A percentile compares a stretch with the other conserved stretches of the same genome.
Conservation (phyloP, 2,113 vertebrate species). For the Microtus ochrogaster region DNA sequence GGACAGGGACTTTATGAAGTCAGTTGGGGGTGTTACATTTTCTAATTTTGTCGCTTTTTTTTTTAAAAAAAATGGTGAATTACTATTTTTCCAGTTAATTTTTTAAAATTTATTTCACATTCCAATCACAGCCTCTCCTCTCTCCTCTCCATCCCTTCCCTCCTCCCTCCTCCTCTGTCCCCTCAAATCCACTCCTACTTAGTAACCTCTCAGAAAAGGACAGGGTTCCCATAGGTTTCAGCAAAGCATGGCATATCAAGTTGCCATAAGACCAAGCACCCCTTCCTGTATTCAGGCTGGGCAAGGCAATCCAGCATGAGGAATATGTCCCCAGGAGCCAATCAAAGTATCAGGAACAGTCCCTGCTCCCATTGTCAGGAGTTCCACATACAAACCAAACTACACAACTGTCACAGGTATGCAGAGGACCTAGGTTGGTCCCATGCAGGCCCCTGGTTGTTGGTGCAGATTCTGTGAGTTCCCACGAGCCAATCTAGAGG, state of each 20-base stretch:
- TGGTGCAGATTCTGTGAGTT: background rate
- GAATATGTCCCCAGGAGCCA: background rate
- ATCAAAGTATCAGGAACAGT: background rate
- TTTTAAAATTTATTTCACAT: background rate
- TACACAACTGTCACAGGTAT: background rate
- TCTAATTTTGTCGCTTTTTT: no score
- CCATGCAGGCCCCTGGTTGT: background rate
- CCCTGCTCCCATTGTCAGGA: background rate
- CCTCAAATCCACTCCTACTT: background rate
- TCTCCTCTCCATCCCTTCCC: background rate
- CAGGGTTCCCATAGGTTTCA: background rate
- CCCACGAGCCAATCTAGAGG: background rate
- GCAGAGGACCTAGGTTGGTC: background rate
- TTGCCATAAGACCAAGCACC: background rate
- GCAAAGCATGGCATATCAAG: background rate
- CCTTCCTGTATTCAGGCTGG: background rate
- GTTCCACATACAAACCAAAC: background rate
- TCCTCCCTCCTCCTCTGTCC: background rate
- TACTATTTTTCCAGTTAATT: background rate
- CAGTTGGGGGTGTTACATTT: background rate
- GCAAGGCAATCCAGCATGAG: background rate
- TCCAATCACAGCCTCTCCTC: background rate
- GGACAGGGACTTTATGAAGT: background rate
- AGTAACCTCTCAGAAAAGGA: background rate
- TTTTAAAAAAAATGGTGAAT: background rate